Evolutionary conservation across 2,797 vertebrate species (phyloP).

Genomic region (Delichon dasypus): DNA sequence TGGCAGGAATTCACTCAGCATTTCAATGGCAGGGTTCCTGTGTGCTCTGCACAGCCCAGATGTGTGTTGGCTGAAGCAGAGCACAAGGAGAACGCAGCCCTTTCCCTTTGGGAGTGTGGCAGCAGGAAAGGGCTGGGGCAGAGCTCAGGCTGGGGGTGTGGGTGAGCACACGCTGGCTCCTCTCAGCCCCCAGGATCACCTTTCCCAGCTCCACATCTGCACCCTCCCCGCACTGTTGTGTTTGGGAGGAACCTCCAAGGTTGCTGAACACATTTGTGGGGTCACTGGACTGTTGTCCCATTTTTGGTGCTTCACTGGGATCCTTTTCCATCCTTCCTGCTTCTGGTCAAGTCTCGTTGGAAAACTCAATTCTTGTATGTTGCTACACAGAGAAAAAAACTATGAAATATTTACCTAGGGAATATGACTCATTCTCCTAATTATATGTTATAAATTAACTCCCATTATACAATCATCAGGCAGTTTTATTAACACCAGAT

Average conservation of each 20-base stretch:
- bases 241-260: neutral
- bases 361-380: neutral
- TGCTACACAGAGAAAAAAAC: neutral
- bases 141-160: neutral
- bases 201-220: neutral
- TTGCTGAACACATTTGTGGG: neutral
- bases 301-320: neutral
- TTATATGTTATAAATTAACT: neutral
- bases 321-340: neutral
- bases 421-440: neutral
- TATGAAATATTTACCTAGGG: neutral
- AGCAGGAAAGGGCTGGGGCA: neutral
- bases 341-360: neutral
- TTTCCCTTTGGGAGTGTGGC: neutral
- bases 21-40: rapidly evolving
- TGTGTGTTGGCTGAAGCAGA: rapidly evolving
- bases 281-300: no score
- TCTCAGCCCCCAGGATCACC: neutral
- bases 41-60: rapidly evolving
- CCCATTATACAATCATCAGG: neutral
- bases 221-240: neutral
- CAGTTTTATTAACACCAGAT: neutral
- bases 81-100: neutral
- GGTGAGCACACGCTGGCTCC: rapidly evolving
- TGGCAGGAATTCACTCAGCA: neutral